phyloP scores from a whole-genome alignment of 2,888 invertebrate species.

The Iselma pallidipennis region DNA sequence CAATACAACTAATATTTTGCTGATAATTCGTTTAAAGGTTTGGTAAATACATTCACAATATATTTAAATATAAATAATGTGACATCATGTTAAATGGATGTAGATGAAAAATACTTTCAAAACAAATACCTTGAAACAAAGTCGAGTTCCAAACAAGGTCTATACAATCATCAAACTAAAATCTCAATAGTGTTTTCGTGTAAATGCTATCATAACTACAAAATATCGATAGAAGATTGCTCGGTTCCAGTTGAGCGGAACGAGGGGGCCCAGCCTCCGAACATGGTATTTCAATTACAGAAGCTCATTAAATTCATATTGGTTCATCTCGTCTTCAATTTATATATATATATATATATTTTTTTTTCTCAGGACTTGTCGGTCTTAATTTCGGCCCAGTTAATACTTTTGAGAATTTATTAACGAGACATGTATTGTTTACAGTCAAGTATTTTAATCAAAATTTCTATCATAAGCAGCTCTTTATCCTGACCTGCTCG shows the following conservation, averaged over 20 bases:
- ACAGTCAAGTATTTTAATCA: conserved; percentile 6
- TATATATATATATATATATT: too few species aligned
- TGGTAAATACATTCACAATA: neutral
- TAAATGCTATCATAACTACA: conserved; percentile 29
- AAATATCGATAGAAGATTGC: conserved; percentile 30
- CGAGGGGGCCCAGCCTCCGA: conserved; percentile 25
- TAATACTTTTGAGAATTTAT: conserved; percentile 23
- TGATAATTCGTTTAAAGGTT: neutral
- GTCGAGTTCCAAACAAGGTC: conserved; percentile 9
- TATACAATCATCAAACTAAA: conserved; percentile 23
- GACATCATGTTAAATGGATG: neutral
- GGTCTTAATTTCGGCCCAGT: conserved; percentile 25
- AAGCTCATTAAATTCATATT: conserved; percentile 31
- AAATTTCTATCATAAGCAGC: neutral
- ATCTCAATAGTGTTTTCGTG: conserved; percentile 30
- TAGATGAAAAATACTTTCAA: neutral
- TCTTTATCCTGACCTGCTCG: neutral
- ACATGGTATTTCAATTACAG: conserved; percentile 31
- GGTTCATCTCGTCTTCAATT: conserved; percentile 28
- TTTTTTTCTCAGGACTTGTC: conserved; percentile 25
- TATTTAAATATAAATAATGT: neutral
- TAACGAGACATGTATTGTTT: conserved; percentile 7
- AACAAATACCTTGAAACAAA: neutral
- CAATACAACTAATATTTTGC: neutral
- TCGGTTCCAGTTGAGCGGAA: conserved; percentile 28